These are phyloP conservation scores for Agonopterix subpropinquella DNA, from an alignment of 2,888 invertebrate genomes.

Conservation along the genomic window DNA sequence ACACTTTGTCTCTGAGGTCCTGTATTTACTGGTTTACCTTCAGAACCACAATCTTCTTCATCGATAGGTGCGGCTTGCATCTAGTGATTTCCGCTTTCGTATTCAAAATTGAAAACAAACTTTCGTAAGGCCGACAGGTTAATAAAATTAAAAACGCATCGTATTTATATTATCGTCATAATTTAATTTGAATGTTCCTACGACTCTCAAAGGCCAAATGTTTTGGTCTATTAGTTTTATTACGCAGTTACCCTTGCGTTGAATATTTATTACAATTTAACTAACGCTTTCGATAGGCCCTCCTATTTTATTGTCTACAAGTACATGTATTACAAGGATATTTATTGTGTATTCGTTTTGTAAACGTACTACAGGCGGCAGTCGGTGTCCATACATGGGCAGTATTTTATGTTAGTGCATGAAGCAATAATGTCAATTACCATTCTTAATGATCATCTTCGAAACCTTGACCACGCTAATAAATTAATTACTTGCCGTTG, in stretches of 20 bases:
- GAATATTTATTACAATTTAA: conserved; percentile 40
- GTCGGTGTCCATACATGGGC: background rate
- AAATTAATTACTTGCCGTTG: conserved; percentile 52
- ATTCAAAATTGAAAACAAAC: conserved; percentile 36
- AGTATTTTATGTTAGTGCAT: conserved; percentile 3
- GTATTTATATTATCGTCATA: conserved; percentile 28
- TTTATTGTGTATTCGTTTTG: conserved; percentile 14
- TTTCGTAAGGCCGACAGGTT: conserved; percentile 63
- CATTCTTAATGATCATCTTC: conserved; percentile 7
- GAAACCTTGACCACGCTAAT: conserved; percentile 49
- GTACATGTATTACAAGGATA: conserved; percentile 25
- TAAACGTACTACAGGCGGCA: background rate
- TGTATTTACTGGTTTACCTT: conserved; percentile 58
- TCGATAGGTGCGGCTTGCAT: conserved; percentile 29
- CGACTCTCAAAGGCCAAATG: conserved; percentile 51
- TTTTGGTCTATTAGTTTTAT: conserved; percentile 64
- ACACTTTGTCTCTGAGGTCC: conserved; percentile 23
- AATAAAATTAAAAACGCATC: conserved; percentile 63
- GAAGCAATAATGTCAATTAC: conserved; percentile 7
- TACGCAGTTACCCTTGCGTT: conserved; percentile 64
- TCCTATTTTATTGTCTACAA: conserved; percentile 27
- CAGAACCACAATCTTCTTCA: conserved; percentile 37
- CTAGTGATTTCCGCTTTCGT: conserved; percentile 62
- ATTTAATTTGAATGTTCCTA: conserved; percentile 52
- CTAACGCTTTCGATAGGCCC: conserved; percentile 46